Evolutionary conservation across 2,888 invertebrate species (phyloP), one percentile per base, ranked within the genome.

Genomic region (Cecidostiba fungosa): DNA sequence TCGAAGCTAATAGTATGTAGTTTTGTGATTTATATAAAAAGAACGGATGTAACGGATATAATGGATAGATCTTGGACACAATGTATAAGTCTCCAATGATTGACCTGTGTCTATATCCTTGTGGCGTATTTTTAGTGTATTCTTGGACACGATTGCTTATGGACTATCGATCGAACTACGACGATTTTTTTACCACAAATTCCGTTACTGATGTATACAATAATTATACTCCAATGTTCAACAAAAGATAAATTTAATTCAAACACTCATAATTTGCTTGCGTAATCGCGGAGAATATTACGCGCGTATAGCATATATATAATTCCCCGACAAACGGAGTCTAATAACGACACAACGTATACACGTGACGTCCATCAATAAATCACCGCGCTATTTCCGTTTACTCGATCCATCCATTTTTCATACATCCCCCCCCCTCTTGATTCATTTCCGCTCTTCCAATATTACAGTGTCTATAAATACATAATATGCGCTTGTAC

Each of bases 351-450:
- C n/a, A 39, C 8, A 3, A 36, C n/a, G 39, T 36, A 70, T 14
- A 36, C 36, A n/a, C 36, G 70, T n/a, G 70, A 70, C 70, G 19
- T n/a, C 8, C 70, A 39, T 70, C 70, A 39, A 72, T 72, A 26
- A 66, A 14, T 14, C 66, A 66, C 12, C 23, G 39, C n/a, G 72
- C 23, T 23, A 72, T 72, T 72, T 43, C 23, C 39, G 39, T 39
- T 43, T 36, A 12, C 12, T 43, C 12, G 19, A n/a, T 43, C 8
- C 43, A 43, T 72, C 14, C n/a, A 72, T 43, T 72, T 72, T 72
- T 72, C 72, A 72, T 39, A 10, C 3, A 5, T 43, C 23, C 19
- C n/a, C n/a, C 26, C 23, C 19, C n/a, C n/a, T 43, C 36, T n/a
- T 5, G 23, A 43, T 23, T 72, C 14, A n/a, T 23, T 72, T 72